phyloP scores from a whole-genome alignment of 2,888 invertebrate genomes.

The Stratiomys singularior region DNA sequence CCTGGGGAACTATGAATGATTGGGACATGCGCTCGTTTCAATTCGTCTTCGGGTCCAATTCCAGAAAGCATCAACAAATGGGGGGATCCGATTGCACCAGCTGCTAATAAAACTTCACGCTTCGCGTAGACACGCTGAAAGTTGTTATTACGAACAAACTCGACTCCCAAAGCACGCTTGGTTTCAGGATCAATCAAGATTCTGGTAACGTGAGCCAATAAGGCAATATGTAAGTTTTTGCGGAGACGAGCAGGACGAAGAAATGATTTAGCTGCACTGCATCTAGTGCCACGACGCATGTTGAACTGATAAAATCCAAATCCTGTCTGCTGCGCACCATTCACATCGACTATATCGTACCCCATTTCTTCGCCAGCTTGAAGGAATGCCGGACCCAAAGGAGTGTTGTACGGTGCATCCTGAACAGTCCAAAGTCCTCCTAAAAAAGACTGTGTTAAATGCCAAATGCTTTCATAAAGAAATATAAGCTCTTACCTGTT shows the following conservation, averaged over 20 bases:
- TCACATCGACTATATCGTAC: conserved; percentile 85
- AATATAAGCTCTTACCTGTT: conserved; percentile 68
- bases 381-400: conserved; percentile 83
- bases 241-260: conserved; percentile 80
- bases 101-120: conserved; percentile 66
- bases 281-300: conserved; percentile 85
- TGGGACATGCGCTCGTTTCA: conserved; percentile 76
- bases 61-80: conserved; percentile 93
- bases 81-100: conserved; percentile 91
- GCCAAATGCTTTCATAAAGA: background rate
- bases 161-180: conserved; percentile 81
- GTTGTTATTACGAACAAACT: conserved; percentile 75
- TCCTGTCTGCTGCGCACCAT: conserved; percentile 87
- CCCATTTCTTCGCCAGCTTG: conserved; percentile 94
- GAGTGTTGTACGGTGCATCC: conserved; percentile 70
- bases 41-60: conserved; percentile 80
- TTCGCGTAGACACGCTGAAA: conserved; percentile 65
- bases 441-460: conserved; percentile 56
- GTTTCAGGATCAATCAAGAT: conserved; percentile 77
- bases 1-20: conserved; percentile 82
- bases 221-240: conserved; percentile 82
- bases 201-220: conserved; percentile 83
- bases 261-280: conserved; percentile 88
- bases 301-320: conserved; percentile 89
- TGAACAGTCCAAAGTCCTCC: conserved; percentile 65